Base-by-base conservation (phyloP, 2,113 vertebrate species). In the Stigmatopora argus region DNA sequence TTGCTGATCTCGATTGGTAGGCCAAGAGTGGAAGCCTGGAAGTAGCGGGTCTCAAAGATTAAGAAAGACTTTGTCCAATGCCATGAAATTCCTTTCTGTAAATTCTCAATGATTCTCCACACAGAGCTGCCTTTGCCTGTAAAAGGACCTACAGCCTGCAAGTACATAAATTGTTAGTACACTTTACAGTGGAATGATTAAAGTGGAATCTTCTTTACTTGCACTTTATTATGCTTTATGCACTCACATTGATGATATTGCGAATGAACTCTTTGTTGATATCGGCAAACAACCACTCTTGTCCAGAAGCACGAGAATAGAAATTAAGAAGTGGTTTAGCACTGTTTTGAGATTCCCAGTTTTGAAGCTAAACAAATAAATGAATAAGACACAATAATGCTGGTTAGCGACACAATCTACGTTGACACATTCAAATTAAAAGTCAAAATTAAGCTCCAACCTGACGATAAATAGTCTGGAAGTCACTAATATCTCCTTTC, bases 1-100 rank as follows among this genome's bases (percentile, higher is more conserved):
- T 92, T 92, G 85, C 86, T 89, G 15, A 92, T 90, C 82, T 92
- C 91, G 35, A 85, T 61, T 14, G 90, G 90, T 3, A 92, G 67
- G 53, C 91, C 91, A 48, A 92, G 72, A 41, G 73, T 82, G 26
- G 87, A 89, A 9, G 91, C 83, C 70, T 89, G 85, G 59, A 89
- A 78, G 62, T 84, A 91, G 60, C 90, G 88, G 38, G 71, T 83
- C 72, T 92, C 91, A 53, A 79, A 51, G 12, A 71, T 73, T 46
- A 92, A 63, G 45, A 74, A 88, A 0, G 89, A 13, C 62, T 90
- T 89, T 6, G 87, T 87, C 71, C 76, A 56, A 44, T 89, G 85
- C 86, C 83, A 90, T 12, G 88, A 86, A 15, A 67, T 7, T 26
- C 90, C 89, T 10, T 46, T 87, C 67, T 83, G 74, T 47, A 91